phyloP scores from a whole-genome alignment of 2,888 invertebrate species.

The Celastrina argiolus region DNA sequence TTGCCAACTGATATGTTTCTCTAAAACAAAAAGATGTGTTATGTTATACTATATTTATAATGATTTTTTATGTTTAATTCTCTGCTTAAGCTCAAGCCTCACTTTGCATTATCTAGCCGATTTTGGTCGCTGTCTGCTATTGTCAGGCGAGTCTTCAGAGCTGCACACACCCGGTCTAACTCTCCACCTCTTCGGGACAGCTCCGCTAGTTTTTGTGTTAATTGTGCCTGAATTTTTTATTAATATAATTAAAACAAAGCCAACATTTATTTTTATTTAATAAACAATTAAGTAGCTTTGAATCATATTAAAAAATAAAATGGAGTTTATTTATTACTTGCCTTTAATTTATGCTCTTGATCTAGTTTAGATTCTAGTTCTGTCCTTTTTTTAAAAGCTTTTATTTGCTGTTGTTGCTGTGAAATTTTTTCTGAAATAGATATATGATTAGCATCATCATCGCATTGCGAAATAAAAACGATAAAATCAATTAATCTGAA shows the following conservation, averaged over 20 bases:
- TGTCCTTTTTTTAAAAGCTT: slow-evolving; percentile 53
- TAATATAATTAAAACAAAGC: no score
- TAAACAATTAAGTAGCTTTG: neutral
- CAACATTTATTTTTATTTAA: neutral
- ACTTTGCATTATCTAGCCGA: slow-evolving; percentile 59
- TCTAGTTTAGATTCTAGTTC: slow-evolving; percentile 54
- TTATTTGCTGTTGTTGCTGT: slow-evolving; percentile 50
- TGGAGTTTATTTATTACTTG: no score
- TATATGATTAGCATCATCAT: neutral
- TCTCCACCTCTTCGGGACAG: slow-evolving; percentile 42
- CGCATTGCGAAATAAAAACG: neutral
- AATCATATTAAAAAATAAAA: neutral
- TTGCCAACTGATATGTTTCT: slow-evolving; percentile 55
- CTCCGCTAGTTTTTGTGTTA: slow-evolving; percentile 46
- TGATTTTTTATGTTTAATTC: no score
- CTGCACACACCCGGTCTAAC: slow-evolving; percentile 51
- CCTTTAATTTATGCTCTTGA: slow-evolving; percentile 54
- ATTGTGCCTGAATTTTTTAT: slow-evolving; percentile 46
- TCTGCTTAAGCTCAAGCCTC: slow-evolving; percentile 25
- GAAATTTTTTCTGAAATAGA: slow-evolving; percentile 39
- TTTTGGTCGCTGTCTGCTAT: slow-evolving; percentile 58
- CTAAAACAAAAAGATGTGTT: slow-evolving; percentile 44
- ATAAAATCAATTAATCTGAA: neutral
- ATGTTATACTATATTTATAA: neutral
- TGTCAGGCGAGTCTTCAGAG: slow-evolving; percentile 46